phyloP scores from a whole-genome alignment of 2,113 vertebrate species.

The Callocephalon fimbriatum region DNA sequence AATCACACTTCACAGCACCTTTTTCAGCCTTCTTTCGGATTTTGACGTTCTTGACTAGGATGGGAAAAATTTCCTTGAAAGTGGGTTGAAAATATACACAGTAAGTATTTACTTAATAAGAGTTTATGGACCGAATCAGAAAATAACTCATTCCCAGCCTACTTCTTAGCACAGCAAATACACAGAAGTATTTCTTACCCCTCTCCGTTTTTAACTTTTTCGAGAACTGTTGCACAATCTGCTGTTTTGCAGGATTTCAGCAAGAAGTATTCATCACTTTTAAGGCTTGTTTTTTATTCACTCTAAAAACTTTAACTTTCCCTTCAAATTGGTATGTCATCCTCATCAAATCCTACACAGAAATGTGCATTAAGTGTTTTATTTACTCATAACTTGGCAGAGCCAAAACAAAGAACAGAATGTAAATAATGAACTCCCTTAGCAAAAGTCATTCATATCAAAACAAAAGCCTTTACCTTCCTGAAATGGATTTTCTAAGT shows the following conservation, averaged over 20 bases:
- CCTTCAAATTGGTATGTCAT: slow-evolving; percentile 44
- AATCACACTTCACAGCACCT: background rate
- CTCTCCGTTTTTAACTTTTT: background rate
- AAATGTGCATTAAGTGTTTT: slow-evolving; percentile 55
- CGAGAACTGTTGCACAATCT: slow-evolving; percentile 22
- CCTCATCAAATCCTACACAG: slow-evolving; percentile 41
- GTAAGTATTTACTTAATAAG: background rate
- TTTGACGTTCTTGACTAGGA: background rate
- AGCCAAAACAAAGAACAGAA: slow-evolving; percentile 60
- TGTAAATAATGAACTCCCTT: slow-evolving; percentile 64
- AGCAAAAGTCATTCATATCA: slow-evolving; percentile 22
- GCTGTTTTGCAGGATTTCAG: background rate
- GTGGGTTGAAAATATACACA: background rate
- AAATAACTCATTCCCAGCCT: background rate
- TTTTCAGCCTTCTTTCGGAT: background rate
- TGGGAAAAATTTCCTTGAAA: background rate
- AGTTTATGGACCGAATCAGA: background rate
- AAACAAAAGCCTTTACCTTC: slow-evolving; percentile 68
- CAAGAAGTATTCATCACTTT: background rate
- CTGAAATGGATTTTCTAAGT: slow-evolving; percentile 30
- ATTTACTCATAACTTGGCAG: slow-evolving; percentile 63
- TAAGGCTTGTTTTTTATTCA: background rate
- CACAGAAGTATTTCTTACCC: background rate
- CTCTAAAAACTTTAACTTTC: slow-evolving; percentile 52
- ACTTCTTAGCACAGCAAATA: slow-evolving; percentile 11